Conservation (phyloP, 2,888 invertebrate species). For the Nyleta sp. region DNA sequence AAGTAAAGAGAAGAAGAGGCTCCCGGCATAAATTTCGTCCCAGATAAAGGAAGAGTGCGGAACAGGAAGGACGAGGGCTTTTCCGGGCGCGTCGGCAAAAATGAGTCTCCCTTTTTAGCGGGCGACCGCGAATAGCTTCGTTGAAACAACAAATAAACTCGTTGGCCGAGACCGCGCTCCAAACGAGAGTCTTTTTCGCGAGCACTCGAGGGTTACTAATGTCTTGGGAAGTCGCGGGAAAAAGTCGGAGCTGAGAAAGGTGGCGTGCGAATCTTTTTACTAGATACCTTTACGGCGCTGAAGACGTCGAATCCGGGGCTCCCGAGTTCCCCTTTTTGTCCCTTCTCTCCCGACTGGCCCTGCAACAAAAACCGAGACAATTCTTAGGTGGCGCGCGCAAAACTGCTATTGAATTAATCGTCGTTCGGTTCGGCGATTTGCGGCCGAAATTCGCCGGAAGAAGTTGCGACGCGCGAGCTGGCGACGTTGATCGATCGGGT, state of each 20-base stretch:
- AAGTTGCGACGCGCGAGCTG: no score
- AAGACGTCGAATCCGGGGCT: conserved; percentile 96
- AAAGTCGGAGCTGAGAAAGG: conserved; percentile 19
- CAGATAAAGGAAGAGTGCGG: not conserved
- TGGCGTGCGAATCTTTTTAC: conserved; percentile 53
- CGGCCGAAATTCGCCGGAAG: no score
- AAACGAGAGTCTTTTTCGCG: conserved; percentile 49
- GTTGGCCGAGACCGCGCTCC: not conserved
- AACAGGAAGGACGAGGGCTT: not conserved
- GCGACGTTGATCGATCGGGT: no score
- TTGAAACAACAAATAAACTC: conserved; percentile 31
- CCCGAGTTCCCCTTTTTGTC: conserved; percentile 94
- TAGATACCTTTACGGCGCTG: conserved; percentile 94
- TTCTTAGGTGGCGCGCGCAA: no score
- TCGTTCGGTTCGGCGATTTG: no score
- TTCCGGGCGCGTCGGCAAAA: conserved; percentile 25
- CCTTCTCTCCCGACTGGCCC: conserved; percentile 96
- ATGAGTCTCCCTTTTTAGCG: conserved; percentile 22
- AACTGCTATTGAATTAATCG: no score
- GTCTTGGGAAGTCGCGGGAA: conserved; percentile 30
- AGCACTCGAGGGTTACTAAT: conserved; percentile 38
- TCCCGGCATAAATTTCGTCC: not conserved
- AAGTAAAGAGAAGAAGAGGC: not conserved
- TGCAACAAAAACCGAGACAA: conserved; percentile 77
- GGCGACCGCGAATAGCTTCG: not conserved